Evolutionary conservation across 2,113 vertebrate genomes (phyloP), one percentile per base, ranked within the genome.

Genomic region (Chitala chitala): DNA sequence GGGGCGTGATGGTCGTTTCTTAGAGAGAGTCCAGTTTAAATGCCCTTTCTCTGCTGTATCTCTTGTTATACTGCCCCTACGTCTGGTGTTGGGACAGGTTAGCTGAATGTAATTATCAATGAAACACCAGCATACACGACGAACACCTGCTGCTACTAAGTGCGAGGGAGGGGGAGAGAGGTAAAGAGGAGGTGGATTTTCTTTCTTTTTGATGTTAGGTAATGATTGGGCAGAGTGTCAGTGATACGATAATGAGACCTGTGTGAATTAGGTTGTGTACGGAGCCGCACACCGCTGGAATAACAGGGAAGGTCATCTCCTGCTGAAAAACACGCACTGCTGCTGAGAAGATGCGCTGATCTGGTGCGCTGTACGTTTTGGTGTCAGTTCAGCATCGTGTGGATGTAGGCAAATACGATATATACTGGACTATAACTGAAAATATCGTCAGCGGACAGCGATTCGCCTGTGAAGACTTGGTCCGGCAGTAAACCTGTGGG

Each of bases 131-230:
- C 80, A 85, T 83, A 72, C 50, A 77, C 66, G 78, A 84, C 82
- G 83, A 88, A 89, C 90, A 91, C 90, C 90, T 91, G 90, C 90
- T 90, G 88, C 88, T 86, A 79, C 78, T 61, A 69, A 71, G 78
- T 44, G 76, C 29, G 53, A 24, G 17, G 36, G 56, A 71, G 24
- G 24, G 31, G 69, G 80, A 24, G 17, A 29, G 56, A 71, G 24
- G 24, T 24, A 65, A 79, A 58, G 68, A 77, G 72, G 53, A 81
- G 79, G 78, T 77, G 73, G 79, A 78, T 80, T 82, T 79, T 76
- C 80, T 75, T 81, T 78, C 74, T 72, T 77, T 71, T 71, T 84
- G 82, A 84, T 83, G 82, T 78, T 84, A 82, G 84, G 84, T 86
- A 83, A 87, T 85, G 84, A 83, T 76, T 77, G 72, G 69, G 50